Evolutionary conservation across 2,797 vertebrate genomes (phyloP), one percentile per base, ranked within the genome.

Genomic region (Hyperoplus immaculatus): DNA sequence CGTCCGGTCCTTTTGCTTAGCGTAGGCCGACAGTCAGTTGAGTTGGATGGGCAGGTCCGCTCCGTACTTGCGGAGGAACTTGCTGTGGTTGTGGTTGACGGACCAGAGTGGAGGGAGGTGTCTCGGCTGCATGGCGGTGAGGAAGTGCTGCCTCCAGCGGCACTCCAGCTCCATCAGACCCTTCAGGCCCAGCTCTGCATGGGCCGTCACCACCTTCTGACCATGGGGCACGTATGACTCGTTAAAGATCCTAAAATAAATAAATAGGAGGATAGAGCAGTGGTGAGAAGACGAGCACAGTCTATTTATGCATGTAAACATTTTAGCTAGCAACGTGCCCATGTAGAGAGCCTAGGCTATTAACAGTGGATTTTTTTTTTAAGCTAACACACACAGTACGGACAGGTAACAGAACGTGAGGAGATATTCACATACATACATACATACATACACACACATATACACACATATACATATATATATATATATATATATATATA

Each of bases 81-180:
- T 99, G 88, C 84, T 80, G 85, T 99, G 98, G 93, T 99, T 99
- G 88, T 99, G 97, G 87, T 95, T 92, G 45, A 99, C 95, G 1
- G 97, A 96, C 98, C 98, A 99, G 47, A 97, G 96, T 6, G 96
- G 95, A 2, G 98, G 98, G 51, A 99, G 96, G 91, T 97, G 93
- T 36, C 87, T 95, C 4, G 98, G 98, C 77, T 92, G 94, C 98
- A 99, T 99, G 88, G 91, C 93, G 90, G 94, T 94, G 88, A 99
- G 94, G 91, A 99, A 99, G 91, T 99, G 98, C 89, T 98, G 97
- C 59, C 98, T 94, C 98, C 98, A 99, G 75, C 96, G 96, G 13
- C 96, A 94, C 93, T 99, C 98, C 94, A 99, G 92, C 61, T 95
- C 94, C 95, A 99, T 97, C 57, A 99, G 96, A 57, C 97, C 96